Percentiles rank a stretch among this genome's conserved stretches.
These are phyloP conservation scores for Bradypodion ventrale DNA, from an alignment of 2,797 vertebrate species.

Conservation along the genomic window DNA sequence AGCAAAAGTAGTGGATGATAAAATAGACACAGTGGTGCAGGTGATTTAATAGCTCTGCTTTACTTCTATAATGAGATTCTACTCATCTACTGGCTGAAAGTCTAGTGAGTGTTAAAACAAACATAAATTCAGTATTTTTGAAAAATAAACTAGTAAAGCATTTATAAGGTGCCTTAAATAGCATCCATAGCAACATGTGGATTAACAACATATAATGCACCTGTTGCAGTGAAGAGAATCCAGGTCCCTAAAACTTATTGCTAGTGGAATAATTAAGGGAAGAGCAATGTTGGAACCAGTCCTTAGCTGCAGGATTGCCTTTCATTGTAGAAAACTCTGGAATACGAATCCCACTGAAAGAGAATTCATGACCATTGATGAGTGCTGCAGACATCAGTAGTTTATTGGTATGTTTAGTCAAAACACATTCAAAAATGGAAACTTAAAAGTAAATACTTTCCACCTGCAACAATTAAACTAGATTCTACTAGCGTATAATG, in stretches of 20 bases:
- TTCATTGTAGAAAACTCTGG: background rate
- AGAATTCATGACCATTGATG: constrained; percentile 77
- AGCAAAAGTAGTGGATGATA: background rate
- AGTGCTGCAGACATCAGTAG: constrained; percentile 96
- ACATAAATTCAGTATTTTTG: background rate
- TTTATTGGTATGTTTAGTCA: constrained; percentile 96
- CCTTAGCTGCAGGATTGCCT: background rate
- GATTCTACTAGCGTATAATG: constrained; percentile 88
- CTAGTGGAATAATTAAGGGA: background rate
- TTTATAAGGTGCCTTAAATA: background rate
- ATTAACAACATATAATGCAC: background rate
- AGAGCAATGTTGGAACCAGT: background rate
- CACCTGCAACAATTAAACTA: constrained; percentile 87
- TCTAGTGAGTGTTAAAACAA: background rate
- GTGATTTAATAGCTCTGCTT: background rate
- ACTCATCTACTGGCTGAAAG: background rate
- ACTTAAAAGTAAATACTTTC: constrained; percentile 82
- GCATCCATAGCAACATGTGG: background rate
- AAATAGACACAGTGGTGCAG: background rate
- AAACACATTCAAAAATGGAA: constrained; percentile 95
- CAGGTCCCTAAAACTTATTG: background rate
- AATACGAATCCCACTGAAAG: constrained; percentile 59
- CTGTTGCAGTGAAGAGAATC: background rate
- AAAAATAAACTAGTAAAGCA: background rate
- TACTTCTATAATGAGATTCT: background rate